Conservation (phyloP, 23 tunicate genomes). For the Corella eumyota region DNA sequence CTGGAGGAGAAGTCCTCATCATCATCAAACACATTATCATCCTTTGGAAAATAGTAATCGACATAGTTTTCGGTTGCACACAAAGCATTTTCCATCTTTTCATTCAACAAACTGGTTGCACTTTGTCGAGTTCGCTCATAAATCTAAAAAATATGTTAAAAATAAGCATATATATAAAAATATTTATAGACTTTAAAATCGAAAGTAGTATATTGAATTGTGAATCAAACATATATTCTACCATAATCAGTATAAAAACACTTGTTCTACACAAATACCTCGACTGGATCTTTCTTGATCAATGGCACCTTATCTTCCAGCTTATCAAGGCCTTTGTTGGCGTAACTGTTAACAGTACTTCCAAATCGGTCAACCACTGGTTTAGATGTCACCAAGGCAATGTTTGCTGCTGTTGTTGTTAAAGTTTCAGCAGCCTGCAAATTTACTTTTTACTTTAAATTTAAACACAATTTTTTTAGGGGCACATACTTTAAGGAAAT, state of each 20-base stretch:
- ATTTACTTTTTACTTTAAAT: too few relatives aligned
- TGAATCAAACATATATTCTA: background rate
- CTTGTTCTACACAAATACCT: slow-evolving; percentile 40
- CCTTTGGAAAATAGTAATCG: slow-evolving; percentile 58
- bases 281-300: slow-evolving; percentile 54
- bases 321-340: slow-evolving; percentile 57
- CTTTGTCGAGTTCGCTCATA: slow-evolving; percentile 27
- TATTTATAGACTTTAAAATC: background rate
- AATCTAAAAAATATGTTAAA: slow-evolving; percentile 11
- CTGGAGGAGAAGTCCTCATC: too few relatives aligned
- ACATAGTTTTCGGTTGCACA: slow-evolving; percentile 50
- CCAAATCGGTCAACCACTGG: slow-evolving; percentile 64
- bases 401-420: slow-evolving; percentile 53
- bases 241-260: background rate
- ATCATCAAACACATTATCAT: slow-evolving; percentile 15
- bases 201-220: background rate
- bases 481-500: too few relatives aligned
- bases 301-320: slow-evolving; percentile 60
- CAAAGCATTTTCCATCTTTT: slow-evolving; percentile 37
- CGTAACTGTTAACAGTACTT: slow-evolving; percentile 57
- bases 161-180: background rate
- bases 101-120: slow-evolving; percentile 26
- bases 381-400: slow-evolving; percentile 49
- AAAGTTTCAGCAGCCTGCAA: slow-evolving; percentile 73
- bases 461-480: background rate